These are phyloP conservation scores for Acleris cristana DNA, from an alignment of 2,888 invertebrate genomes.

Conservation along the genomic window DNA sequence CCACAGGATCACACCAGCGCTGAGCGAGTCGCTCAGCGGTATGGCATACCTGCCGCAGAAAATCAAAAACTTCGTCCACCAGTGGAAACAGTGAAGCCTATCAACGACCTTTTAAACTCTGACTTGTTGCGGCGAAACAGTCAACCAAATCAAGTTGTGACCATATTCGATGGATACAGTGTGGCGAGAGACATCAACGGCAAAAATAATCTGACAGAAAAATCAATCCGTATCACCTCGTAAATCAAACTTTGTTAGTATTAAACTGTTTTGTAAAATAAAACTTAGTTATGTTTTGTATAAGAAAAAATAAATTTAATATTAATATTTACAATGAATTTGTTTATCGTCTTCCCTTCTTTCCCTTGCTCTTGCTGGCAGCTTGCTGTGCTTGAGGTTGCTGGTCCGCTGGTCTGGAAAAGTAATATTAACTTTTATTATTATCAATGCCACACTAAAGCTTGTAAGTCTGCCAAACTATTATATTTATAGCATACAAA, in stretches of 20 bases:
- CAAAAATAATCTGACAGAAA: constrained; percentile 66
- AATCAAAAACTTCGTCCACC: constrained; percentile 69
- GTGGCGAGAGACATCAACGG: constrained; percentile 74
- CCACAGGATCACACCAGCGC: constrained; percentile 65
- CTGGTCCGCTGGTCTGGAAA: constrained; percentile 75
- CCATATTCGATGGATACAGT: constrained; percentile 77
- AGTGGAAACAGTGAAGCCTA: constrained; percentile 64
- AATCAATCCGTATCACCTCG: constrained; percentile 62
- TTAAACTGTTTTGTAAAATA: constrained; percentile 24
- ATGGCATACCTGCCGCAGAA: constrained; percentile 71
- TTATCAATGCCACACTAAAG: neutral
- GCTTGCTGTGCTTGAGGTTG: constrained; percentile 69
- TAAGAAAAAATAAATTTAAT: constrained; percentile 36
- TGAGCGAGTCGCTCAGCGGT: constrained; percentile 71
- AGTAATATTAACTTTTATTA: constrained; percentile 26
- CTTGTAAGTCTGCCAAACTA: neutral
- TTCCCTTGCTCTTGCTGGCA: constrained; percentile 72
- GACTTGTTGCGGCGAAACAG: constrained; percentile 43
- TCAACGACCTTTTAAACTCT: constrained; percentile 43
- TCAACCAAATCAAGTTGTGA: constrained; percentile 57
- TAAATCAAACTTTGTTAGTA: constrained; percentile 38
- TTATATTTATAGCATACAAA: no score
- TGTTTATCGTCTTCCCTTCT: constrained; percentile 76
- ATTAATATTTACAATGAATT: constrained; percentile 30
- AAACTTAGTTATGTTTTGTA: constrained; percentile 24